Conservation (phyloP, 2,113 vertebrate species). For the Cygnus atratus region DNA sequence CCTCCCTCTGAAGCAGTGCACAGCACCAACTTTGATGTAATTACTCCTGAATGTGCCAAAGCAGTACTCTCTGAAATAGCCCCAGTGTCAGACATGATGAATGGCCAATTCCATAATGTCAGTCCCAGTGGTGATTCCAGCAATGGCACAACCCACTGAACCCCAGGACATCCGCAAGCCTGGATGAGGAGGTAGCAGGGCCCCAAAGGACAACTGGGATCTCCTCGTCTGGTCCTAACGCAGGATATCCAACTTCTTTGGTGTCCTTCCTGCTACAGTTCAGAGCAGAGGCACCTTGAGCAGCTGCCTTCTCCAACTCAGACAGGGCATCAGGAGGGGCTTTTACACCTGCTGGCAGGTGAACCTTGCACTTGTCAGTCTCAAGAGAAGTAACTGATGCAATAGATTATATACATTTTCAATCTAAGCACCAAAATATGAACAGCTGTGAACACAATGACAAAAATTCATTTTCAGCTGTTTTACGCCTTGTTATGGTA, state of each 20-base stretch:
- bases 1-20: slow-evolving; percentile 16
- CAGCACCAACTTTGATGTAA: slow-evolving; percentile 59
- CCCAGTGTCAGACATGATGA: slow-evolving; percentile 63
- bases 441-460: not conserved
- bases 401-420: not conserved
- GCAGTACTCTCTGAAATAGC: slow-evolving; percentile 72
- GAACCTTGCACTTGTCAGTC: not conserved
- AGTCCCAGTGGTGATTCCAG: slow-evolving; percentile 59
- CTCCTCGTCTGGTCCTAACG: not conserved
- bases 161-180: not conserved
- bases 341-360: not conserved
- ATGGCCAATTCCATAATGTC: slow-evolving; percentile 69
- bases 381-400: not conserved
- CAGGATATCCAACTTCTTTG: rapidly evolving
- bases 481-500: not conserved
- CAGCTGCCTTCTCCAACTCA: not conserved
- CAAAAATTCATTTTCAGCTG: not conserved
- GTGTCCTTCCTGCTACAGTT: not conserved
- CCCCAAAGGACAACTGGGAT: rapidly evolving
- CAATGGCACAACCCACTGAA: not conserved
- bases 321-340: not conserved
- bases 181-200: not conserved
- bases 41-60: slow-evolving; percentile 66
- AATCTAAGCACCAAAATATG: not conserved
- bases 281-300: not conserved